Evolutionary conservation across 1,140 invertebrate species (phyloP).

Genomic region (Drosophila varians): DNA sequence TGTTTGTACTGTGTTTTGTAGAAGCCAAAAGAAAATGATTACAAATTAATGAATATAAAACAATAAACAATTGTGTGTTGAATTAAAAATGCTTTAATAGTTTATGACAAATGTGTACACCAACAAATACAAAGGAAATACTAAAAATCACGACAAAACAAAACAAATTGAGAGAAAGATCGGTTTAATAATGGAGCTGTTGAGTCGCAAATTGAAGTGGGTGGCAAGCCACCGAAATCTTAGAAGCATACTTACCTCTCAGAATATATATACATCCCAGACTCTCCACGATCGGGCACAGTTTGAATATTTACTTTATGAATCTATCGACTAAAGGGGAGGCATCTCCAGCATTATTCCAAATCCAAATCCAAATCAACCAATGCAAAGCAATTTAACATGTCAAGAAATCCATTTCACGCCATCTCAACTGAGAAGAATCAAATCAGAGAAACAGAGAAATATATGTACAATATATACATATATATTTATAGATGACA

Average conservation of each 20-base stretch:
- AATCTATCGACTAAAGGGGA: constrained; percentile 37
- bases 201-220: constrained; percentile 61
- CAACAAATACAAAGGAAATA: constrained; percentile 15
- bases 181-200: constrained; percentile 79
- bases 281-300: constrained; percentile 52
- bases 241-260: constrained; percentile 23
- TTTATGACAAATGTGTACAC: constrained; percentile 50
- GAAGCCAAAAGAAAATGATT: constrained; percentile 58
- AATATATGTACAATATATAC: constrained; percentile 44
- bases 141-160: constrained; percentile 33
- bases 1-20: constrained; percentile 65
- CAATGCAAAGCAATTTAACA: constrained; percentile 49
- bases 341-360: constrained; percentile 6
- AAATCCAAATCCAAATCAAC: constrained; percentile 27
- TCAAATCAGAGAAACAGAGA: constrained; percentile 50
- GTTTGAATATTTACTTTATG: constrained; percentile 53
- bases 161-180: constrained; percentile 29
- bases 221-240: constrained; percentile 7
- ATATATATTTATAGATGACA: constrained; percentile 56
- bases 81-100: constrained; percentile 74
- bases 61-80: constrained; percentile 69
- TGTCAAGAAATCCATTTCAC: constrained; percentile 54
- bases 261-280: constrained; percentile 14
- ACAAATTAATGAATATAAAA: constrained; percentile 64
- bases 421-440: constrained; percentile 45